Percentiles rank a stretch among this genome's conserved stretches.
Evolutionary conservation across 2,797 vertebrate species (phyloP).

Genomic region (Protosalanx chinensis): DNA sequence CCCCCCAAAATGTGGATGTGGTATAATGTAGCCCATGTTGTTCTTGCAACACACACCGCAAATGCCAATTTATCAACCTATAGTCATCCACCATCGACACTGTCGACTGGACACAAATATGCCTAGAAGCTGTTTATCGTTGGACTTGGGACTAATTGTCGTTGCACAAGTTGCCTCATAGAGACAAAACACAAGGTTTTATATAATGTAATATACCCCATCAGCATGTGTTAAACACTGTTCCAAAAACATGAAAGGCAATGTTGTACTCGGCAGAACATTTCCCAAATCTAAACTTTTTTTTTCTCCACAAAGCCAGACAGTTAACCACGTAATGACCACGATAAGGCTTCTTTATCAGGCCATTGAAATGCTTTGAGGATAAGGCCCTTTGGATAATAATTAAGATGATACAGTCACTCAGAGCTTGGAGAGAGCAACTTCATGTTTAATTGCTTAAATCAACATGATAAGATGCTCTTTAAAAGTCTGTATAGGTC

Average conservation of each 20-base stretch:
- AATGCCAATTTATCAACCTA: too few species aligned
- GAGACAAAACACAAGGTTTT: conserved; percentile 55
- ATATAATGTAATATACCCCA: conserved; percentile 60
- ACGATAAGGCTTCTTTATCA: conserved; percentile 73
- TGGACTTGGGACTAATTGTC: background rate
- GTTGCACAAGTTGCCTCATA: conserved; percentile 51
- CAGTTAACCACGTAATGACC: conserved; percentile 76
- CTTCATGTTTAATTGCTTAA: conserved; percentile 83
- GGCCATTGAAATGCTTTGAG: conserved; percentile 77
- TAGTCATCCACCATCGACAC: too few species aligned
- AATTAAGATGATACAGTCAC: conserved; percentile 79
- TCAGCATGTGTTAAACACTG: conserved; percentile 57
- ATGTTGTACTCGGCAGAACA: conserved; percentile 51
- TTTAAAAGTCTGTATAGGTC: conserved; percentile 68
- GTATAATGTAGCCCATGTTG: too few species aligned
- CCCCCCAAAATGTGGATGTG: too few species aligned
- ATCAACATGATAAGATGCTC: conserved; percentile 78
- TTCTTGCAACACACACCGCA: too few species aligned
- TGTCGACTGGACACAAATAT: background rate
- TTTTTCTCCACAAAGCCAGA: conserved; percentile 66
- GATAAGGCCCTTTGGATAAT: conserved; percentile 76
- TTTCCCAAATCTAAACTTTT: conserved; percentile 61
- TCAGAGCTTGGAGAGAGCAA: conserved; percentile 70
- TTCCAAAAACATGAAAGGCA: conserved; percentile 66
- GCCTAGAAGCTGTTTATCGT: background rate